Conservation (phyloP, 2,888 invertebrate species). For the Pharmacophagus antenor region DNA sequence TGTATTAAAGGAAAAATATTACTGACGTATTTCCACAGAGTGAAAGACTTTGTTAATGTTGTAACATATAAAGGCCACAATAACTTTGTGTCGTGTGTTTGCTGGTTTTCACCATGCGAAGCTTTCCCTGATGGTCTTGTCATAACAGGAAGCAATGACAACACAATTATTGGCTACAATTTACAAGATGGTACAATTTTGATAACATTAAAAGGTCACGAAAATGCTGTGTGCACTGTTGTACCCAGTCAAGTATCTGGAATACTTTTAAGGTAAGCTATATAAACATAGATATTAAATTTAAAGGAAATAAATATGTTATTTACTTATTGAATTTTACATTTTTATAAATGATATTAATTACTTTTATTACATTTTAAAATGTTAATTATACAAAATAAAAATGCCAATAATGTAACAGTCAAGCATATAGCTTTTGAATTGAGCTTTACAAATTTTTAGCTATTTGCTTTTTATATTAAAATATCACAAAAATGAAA, state of each 20-base stretch:
- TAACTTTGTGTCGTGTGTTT: conserved; percentile 92
- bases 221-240: conserved; percentile 84
- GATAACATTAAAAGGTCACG: conserved; percentile 87
- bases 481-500: no score
- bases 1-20: neutral
- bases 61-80: conserved; percentile 89
- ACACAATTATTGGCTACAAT: conserved; percentile 89
- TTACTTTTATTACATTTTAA: no score
- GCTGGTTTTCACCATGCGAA: conserved; percentile 86
- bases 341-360: no score
- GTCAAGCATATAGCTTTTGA: no score
- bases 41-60: conserved; percentile 82
- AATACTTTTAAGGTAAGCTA: conserved; percentile 62
- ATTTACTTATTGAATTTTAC: no score
- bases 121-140: conserved; percentile 88
- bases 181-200: conserved; percentile 85
- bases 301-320: neutral
- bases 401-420: no score
- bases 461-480: no score
- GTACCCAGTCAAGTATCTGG: conserved; percentile 64
- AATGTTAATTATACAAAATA: no score
- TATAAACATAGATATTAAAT: neutral
- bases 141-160: conserved; percentile 94
- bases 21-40: conserved; percentile 58
- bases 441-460: no score